Evolutionary conservation across 2,113 vertebrate species (phyloP), one percentile per base, ranked within the genome.

Genomic region (Hippocampus abdominalis): DNA sequence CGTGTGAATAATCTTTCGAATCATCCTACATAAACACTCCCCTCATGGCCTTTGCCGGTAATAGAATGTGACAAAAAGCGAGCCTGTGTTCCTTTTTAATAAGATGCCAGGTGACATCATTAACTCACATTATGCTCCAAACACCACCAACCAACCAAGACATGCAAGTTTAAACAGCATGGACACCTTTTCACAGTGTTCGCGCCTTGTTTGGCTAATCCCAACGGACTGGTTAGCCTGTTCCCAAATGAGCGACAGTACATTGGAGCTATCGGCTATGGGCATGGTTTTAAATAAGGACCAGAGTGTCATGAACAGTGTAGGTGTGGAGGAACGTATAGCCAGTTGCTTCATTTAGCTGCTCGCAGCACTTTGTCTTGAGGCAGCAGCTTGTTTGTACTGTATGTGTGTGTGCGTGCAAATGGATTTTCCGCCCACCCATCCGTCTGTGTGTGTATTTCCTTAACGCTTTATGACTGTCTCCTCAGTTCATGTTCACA

Each of bases 331-430:
- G 36, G 21, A 44, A 51, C 44, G 63, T 69, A 56, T 23, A 74
- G 76, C 59, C 39, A 71, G 68, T 71, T 71, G 60, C 75, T 75
- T 68, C 75, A 79, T 84, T 84, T 80, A 79, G 78, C 51, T 76
- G 53, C 49, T 82, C 74, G 81, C 77, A 84, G 84, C 81, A 86
- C 69, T 73, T 78, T 82, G 65, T 81, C 71, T 76, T 82, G 54
- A 66, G 81, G 74, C 70, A 84, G 61, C 42, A 81, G 57, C 69
- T 74, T 53, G 74, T 80, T 70, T 67, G 54, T 70, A 67, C 63
- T 73, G 75, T 72, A 66, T 53, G 36, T 53, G 7, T 13, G 27
- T 59, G 25, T n/a, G 21, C 32, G 6, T 9, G 25, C 36, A 13
- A 18, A 2, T 65, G 69, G 10, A 60, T 57, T 25, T 25, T 68